Percentiles rank a stretch among this genome's conserved stretches.
These are phyloP conservation scores for Taenaris catops DNA, from an alignment of 2,888 invertebrate species.

Conservation along the genomic window DNA sequence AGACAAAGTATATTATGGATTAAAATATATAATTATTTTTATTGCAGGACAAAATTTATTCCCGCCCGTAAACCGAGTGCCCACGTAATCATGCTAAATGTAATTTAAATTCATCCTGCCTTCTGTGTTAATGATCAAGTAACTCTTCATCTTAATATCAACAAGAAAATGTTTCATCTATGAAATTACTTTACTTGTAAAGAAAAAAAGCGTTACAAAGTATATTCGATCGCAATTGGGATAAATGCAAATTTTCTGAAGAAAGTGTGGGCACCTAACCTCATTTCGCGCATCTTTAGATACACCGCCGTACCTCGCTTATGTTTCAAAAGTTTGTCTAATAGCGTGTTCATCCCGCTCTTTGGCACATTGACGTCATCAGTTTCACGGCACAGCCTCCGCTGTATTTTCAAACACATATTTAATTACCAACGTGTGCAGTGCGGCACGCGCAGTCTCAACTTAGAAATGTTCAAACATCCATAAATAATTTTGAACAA, in stretches of 20 bases:
- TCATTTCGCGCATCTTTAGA: constrained; percentile 17
- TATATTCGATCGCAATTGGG: too few relatives aligned
- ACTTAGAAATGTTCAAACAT: constrained; percentile 25
- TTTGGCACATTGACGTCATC: constrained; percentile 66
- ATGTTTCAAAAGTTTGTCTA: constrained; percentile 25
- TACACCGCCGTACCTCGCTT: constrained; percentile 17
- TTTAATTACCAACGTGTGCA: constrained; percentile 78
- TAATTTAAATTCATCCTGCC: too few relatives aligned
- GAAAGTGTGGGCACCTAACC: constrained; percentile 15
- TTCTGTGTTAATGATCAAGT: too few relatives aligned
- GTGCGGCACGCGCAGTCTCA: constrained; percentile 73
- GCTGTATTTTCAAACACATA: constrained; percentile 75
- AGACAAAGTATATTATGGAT: too few relatives aligned
- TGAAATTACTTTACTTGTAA: too few relatives aligned
- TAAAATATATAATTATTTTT: too few relatives aligned
- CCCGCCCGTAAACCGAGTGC: too few relatives aligned
- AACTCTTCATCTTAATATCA: too few relatives aligned
- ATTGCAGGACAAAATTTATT: too few relatives aligned
- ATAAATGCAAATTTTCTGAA: constrained; percentile 12
- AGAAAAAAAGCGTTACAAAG: too few relatives aligned
- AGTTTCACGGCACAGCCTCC: constrained; percentile 55
- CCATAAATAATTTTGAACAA: constrained; percentile 9
- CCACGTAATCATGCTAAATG: too few relatives aligned
- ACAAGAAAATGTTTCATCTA: too few relatives aligned
- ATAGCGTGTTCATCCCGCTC: constrained; percentile 35